Base-by-base conservation (phyloP, 2,888 invertebrate species). In the Corbicula japonica region DNA sequence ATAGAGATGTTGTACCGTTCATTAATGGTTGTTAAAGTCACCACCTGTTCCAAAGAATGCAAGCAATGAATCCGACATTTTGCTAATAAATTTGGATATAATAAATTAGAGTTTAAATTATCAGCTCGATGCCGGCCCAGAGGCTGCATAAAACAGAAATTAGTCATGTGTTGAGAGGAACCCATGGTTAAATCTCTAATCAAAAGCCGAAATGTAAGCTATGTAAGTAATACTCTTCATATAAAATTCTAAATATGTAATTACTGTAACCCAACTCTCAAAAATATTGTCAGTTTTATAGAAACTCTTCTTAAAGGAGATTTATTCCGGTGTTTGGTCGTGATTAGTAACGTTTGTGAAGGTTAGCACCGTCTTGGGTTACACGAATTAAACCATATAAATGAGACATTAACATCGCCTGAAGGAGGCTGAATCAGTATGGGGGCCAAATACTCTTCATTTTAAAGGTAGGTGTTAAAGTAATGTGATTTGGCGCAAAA, bases 311-410 rank as follows among this genome's bases (percentile, higher is more conserved):
- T 76, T 80, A 76, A 62, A 28, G n/a, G 35, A 69, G 76, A 80
- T 80, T 80, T 80, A 80, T 76, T 60, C 63, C 35, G 48, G 48
- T 54, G 28, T 41, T 69, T 21, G 63, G 50, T 60, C 79, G 74
- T 79, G 82, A 83, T 83, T 83, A 83, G 82, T 76, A 76, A 65
- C 75, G 61, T 76, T 76, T 69, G 73, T 52, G 46, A 65, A 70
- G 75, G 66, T 83, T 83, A 78, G 76, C 82, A 83, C 78, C 69
- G 28, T 69, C 72, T 83, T 76, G 35, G n/a, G 54, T 83, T 83
- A 70, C 82, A 26, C 44, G 52, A 58, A 46, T 70, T 74, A 65
- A 66, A 71, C 32, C 61, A 70, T 62, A 71, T 75, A 65, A 74
- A 74, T 65, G 79, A 75, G 75, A 75, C 69, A 75, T 74, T 73